Conservation (phyloP, 1,140 invertebrate species). For the Euwallacea similis region DNA sequence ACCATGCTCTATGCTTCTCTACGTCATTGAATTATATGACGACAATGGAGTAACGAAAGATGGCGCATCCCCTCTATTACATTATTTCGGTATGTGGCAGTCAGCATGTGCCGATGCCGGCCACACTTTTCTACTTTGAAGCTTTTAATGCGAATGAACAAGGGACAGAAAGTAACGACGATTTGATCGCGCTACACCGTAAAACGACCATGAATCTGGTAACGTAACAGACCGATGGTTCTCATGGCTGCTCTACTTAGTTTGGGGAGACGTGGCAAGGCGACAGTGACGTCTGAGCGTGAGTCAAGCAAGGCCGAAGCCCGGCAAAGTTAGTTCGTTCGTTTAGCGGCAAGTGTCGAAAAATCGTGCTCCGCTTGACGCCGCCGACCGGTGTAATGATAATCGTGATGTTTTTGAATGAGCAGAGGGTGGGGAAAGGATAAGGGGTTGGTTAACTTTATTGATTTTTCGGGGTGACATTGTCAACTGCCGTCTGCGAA, state of each 20-base stretch:
- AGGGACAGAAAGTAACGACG: constrained; percentile 46
- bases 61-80: constrained; percentile 44
- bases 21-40: too few relatives aligned
- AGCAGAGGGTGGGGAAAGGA: constrained; percentile 54
- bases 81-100: constrained; percentile 24
- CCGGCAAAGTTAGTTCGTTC: constrained; percentile 31
- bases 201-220: constrained; percentile 35
- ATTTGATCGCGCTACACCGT: constrained; percentile 32
- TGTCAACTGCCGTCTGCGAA: constrained; percentile 59
- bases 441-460: constrained; percentile 60
- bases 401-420: constrained; percentile 51
- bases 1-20: too few relatives aligned
- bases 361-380: constrained; percentile 41
- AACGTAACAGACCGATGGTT: constrained; percentile 37
- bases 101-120: constrained; percentile 40
- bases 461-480: constrained; percentile 69
- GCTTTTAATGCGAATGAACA: constrained; percentile 47
- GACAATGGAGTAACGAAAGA: background rate
- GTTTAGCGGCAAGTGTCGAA: constrained; percentile 34
- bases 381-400: constrained; percentile 46
- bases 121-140: constrained; percentile 44
- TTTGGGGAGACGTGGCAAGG: constrained; percentile 46
- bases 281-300: constrained; percentile 40
- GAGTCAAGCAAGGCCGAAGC: constrained; percentile 36
- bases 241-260: constrained; percentile 44